A percentile compares a stretch with the other conserved stretches of the same genome.
These are phyloP conservation scores for Conopomorpha cramerella DNA, from an alignment of 1,140 invertebrate species.

Conservation along the genomic window DNA sequence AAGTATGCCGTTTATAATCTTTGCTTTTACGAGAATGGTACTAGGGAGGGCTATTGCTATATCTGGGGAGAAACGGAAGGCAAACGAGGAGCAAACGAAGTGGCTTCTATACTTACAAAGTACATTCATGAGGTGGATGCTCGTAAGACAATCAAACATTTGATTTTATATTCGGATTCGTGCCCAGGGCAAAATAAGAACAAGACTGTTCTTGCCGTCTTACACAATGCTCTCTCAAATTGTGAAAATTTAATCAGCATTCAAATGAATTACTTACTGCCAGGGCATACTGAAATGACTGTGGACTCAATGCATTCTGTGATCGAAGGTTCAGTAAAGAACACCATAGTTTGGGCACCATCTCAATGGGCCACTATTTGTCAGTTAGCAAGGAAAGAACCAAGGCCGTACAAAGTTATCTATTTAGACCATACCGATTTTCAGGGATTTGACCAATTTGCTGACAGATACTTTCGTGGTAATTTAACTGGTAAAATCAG, in stretches of 20 bases:
- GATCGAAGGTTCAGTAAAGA: constrained; percentile 7
- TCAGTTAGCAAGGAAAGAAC: too few relatives aligned
- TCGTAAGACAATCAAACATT: neutral
- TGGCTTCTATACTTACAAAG: constrained; percentile 14
- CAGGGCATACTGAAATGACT: constrained; percentile 13
- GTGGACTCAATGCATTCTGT: constrained; percentile 9
- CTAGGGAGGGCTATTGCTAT: constrained; percentile 22
- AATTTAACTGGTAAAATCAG: too few relatives aligned
- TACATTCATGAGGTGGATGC: constrained; percentile 8
- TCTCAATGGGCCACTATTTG: constrained; percentile 8
- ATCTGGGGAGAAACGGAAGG: constrained; percentile 40
- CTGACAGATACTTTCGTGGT: too few relatives aligned
- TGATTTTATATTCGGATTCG: constrained; percentile 2
- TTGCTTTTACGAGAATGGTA: too few relatives aligned
- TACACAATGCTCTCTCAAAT: constrained; percentile 3
- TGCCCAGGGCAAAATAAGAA: constrained; percentile 6
- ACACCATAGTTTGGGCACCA: constrained; percentile 8
- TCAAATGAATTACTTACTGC: constrained; percentile 11
- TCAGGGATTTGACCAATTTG: too few relatives aligned
- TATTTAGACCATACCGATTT: too few relatives aligned
- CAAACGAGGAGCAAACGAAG: constrained; percentile 27
- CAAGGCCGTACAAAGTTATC: too few relatives aligned
- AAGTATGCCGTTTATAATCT: constrained; percentile 16
- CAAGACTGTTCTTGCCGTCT: constrained; percentile 1
- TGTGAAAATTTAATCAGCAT: constrained; percentile 6